Evolutionary conservation across 2,113 vertebrate species (phyloP).

Genomic region (Seriola dumerili): DNA sequence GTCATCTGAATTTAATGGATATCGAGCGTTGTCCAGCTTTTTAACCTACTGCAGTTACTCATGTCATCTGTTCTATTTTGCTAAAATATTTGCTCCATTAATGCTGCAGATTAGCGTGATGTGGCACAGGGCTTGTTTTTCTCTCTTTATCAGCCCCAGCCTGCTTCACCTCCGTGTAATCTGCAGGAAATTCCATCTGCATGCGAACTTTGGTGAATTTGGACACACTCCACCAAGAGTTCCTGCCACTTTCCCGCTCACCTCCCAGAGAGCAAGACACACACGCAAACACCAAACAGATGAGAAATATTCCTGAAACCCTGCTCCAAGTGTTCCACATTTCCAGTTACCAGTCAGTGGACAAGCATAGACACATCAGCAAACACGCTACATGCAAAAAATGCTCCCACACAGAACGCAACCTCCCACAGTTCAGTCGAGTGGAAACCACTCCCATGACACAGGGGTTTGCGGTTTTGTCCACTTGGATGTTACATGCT

Average conservation of each 20-base stretch:
- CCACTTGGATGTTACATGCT: constrained; percentile 41
- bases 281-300: constrained; percentile 26
- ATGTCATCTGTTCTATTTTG: constrained; percentile 37
- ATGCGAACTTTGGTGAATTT: constrained; percentile 76
- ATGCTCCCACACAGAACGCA: constrained; percentile 43
- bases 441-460: constrained; percentile 42
- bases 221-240: constrained; percentile 69
- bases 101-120: constrained; percentile 57
- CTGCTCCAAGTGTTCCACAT: constrained; percentile 33
- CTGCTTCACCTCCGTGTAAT: constrained; percentile 77
- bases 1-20: constrained; percentile 21
- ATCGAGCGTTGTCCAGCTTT: neutral
- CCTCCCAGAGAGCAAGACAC: constrained; percentile 41
- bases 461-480: constrained; percentile 60
- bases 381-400: constrained; percentile 26
- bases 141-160: constrained; percentile 69
- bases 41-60: constrained; percentile 11
- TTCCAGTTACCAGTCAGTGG: constrained; percentile 51
- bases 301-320: constrained; percentile 55
- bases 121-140: constrained; percentile 72
- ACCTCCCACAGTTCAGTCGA: constrained; percentile 5
- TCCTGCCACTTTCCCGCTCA: constrained; percentile 74
- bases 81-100: constrained; percentile 61
- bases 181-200: constrained; percentile 84
- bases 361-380: constrained; percentile 55